Percentiles rank a stretch among this genome's conserved stretches.
Conservation (phyloP, 23 tunicate species). For the Trididemnum clinides region DNA sequence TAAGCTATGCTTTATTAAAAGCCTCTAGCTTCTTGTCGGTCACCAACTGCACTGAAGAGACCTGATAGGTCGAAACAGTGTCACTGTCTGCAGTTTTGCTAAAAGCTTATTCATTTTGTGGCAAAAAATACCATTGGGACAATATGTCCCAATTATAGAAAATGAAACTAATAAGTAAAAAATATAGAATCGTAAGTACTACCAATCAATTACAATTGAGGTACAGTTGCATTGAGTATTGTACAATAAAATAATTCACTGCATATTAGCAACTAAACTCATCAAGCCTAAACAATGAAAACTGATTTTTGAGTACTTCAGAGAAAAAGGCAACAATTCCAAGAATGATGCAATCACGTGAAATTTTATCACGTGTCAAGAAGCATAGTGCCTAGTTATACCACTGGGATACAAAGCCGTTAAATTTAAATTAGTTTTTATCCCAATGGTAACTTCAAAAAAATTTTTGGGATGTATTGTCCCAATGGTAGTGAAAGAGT, state of each 20-base stretch:
- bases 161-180: constrained; percentile 15
- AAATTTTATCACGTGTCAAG: constrained; percentile 11
- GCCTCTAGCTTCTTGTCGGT: too few species aligned
- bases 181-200: not conserved
- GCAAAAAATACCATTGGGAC: constrained; percentile 17
- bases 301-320: not conserved
- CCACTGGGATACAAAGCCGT: constrained; percentile 20
- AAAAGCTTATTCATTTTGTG: not conserved
- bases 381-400: constrained; percentile 19
- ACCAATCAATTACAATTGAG: constrained; percentile 14
- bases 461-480: constrained; percentile 20
- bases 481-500: constrained; percentile 26
- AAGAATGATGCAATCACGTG: constrained; percentile 19
- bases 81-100: too few species aligned
- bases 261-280: constrained; percentile 8
- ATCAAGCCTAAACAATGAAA: not conserved
- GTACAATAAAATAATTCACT: not conserved
- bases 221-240: not conserved
- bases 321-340: not conserved
- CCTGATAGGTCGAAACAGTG: too few species aligned
- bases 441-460: constrained; percentile 19
- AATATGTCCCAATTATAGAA: constrained; percentile 12
- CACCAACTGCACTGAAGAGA: too few species aligned
- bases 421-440: not conserved
- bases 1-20: too few species aligned